Conservation (phyloP, 37 sponge, comb jelly and placozoan genomes). For the Ianthella basta region DNA sequence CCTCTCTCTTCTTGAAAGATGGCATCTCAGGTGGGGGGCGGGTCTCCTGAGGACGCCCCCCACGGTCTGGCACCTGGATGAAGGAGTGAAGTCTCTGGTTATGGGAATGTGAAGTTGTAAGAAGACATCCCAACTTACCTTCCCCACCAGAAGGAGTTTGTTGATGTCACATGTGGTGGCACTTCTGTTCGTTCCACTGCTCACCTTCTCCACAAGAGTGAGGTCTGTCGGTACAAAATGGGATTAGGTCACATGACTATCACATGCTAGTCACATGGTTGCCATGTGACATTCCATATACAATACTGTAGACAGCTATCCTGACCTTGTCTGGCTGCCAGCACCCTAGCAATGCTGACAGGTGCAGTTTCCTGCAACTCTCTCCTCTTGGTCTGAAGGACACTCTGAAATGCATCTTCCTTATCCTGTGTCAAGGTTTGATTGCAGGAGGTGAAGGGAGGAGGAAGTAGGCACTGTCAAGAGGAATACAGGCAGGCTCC, state of each 20-base stretch:
- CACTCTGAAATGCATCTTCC: constrained; percentile 43
- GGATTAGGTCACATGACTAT: too few relatives aligned
- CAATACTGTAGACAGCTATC: background rate
- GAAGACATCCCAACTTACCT: constrained; percentile 83
- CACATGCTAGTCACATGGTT: too few relatives aligned
- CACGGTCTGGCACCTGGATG: constrained; percentile 82
- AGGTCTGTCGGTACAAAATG: constrained; percentile 49
- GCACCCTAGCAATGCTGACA: constrained; percentile 62
- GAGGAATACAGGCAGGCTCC: too few relatives aligned
- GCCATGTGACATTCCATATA: too few relatives aligned
- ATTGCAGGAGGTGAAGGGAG: too few relatives aligned
- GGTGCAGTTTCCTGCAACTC: constrained; percentile 26
- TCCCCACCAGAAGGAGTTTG: constrained; percentile 69
- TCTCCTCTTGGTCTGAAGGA: constrained; percentile 28
- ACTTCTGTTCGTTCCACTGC: constrained; percentile 39
- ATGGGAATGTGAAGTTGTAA: constrained; percentile 43
- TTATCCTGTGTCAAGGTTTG: constrained; percentile 45
- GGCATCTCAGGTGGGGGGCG: constrained; percentile 95
- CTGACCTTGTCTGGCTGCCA: constrained; percentile 64
- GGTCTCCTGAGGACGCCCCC: constrained; percentile 90
- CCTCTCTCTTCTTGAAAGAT: constrained; percentile 73
- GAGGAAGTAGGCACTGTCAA: background rate
- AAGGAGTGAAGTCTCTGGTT: background rate
- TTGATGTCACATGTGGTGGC: constrained; percentile 67
- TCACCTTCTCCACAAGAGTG: constrained; percentile 52